These are phyloP conservation scores for Threskiornis aethiopicus DNA, from an alignment of 2,797 vertebrate genomes.

Conservation along the genomic window DNA sequence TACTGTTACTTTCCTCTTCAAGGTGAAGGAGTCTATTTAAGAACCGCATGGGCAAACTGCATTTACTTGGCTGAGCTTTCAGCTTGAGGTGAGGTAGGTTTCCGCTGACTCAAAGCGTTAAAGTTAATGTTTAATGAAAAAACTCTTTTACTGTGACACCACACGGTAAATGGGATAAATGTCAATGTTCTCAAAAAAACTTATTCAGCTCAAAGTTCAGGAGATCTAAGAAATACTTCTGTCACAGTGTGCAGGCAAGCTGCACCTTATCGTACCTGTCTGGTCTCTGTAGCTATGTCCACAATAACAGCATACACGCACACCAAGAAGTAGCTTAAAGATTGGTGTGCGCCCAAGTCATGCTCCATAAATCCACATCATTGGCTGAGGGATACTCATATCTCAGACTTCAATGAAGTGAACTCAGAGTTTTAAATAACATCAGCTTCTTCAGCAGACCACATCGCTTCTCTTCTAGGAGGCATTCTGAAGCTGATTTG, in stretches of 20 bases:
- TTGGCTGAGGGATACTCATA: background rate
- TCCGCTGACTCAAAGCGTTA: background rate
- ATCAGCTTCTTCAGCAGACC: background rate
- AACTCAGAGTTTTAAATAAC: background rate
- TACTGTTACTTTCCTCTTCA: background rate
- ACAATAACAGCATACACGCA: background rate
- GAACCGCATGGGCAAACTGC: background rate
- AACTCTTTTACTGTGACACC: accelerated
- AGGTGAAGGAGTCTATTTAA: background rate
- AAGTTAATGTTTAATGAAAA: background rate
- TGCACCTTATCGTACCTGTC: background rate
- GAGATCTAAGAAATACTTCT: background rate
- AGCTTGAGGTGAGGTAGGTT: background rate
- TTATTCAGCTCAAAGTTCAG: background rate
- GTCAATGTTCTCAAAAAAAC: background rate
- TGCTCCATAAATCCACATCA: background rate
- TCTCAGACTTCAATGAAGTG: background rate
- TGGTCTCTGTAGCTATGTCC: background rate
- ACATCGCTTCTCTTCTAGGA: background rate
- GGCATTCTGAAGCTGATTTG: background rate
- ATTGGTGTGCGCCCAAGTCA: background rate
- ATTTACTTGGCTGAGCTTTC: background rate
- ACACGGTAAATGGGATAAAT: background rate
- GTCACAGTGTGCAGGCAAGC: background rate
- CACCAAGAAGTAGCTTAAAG: background rate